Base-by-base conservation (phyloP, 2,888 invertebrate species). In the Siphonodentalium dalli region DNA sequence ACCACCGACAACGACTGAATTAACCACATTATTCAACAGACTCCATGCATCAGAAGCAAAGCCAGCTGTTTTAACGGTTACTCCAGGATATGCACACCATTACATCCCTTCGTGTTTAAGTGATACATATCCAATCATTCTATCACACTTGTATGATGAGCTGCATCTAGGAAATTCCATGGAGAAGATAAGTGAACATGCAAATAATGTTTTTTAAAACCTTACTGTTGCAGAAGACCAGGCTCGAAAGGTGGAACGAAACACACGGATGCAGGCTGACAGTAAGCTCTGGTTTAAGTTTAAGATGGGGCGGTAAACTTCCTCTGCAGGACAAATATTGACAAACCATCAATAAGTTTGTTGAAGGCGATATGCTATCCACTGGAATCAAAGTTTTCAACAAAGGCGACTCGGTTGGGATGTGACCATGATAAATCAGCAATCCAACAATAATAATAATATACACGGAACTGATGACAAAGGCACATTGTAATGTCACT, bases 341-440 rank as follows among this genome's bases (percentile, higher is more conserved):
- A 26, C 7, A 48, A 45, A 7, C 57, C 49, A 13, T 21, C 53
- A 0, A 45, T 21, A n/a, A 47, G 34, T 23, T n/a, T 54, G 15
- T 37, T 63, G 1, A 58, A 52, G 35, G 11, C 9, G 26, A 37
- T 58, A 1, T 62, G 63, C 37, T 63, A 61, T 33, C 63, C 61
- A n/a, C 33, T 35, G 5, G 24, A n/a, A 8, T 24, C 9, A 2
- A 37, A 46, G 6, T 48, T 63, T 23, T 23, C 9, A 26, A 54
- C 46, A 1, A 35, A 35, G 9, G 57, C 63, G 4, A 60, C 58
- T 23, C 29, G 44, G 31, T 61, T 58, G 63, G 57, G 58, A 18
- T 40, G 44, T 52, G 35, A 56, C 3, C 40, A 58, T 45, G 56
- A 61, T 20, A 37, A 39, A 7, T 13, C 26, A 1, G 58, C 53